Percentiles rank a stretch among this genome's conserved stretches.
These are phyloP conservation scores for Esox masquinongy DNA, from an alignment of 2,797 vertebrate genomes.

Conservation along the genomic window DNA sequence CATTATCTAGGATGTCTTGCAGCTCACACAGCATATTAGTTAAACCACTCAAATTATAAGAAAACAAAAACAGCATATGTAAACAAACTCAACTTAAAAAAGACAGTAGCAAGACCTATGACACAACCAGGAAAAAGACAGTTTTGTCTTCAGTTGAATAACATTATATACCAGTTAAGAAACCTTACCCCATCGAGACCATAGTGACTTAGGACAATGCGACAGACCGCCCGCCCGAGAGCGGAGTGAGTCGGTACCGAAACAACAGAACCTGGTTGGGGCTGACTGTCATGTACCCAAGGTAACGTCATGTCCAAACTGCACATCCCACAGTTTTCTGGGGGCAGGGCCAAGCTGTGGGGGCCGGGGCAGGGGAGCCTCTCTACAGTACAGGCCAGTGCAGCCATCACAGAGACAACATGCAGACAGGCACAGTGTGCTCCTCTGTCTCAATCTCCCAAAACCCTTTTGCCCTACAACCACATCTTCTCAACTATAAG, in stretches of 20 bases:
- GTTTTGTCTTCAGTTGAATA: not conserved
- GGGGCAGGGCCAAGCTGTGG: conserved; percentile 83
- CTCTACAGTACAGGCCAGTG: conserved; percentile 70
- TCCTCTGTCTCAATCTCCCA: conserved; percentile 18
- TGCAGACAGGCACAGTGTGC: conserved; percentile 50
- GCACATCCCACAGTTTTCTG: conserved; percentile 89
- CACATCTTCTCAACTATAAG: conserved; percentile 70
- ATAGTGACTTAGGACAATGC: not conserved
- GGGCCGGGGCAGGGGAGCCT: conserved; percentile 64
- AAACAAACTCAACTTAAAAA: conserved; percentile 40
- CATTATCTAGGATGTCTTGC: conserved; percentile 58
- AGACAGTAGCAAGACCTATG: conserved; percentile 57
- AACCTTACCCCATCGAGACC: not conserved
- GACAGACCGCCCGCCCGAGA: not conserved
- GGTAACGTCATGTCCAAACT: conserved; percentile 94
- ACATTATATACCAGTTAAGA: not conserved
- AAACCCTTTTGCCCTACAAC: conserved; percentile 46
- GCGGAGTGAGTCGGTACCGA: conserved; percentile 40
- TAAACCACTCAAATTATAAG: conserved; percentile 56
- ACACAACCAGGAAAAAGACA: conserved; percentile 10
- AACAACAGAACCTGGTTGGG: conserved; percentile 82
- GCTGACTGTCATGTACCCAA: conserved; percentile 98
- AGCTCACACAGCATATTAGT: conserved; percentile 64
- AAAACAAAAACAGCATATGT: conserved; percentile 55
- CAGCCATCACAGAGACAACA: conserved; percentile 55